Conservation (phyloP, 23 tunicate genomes). For the Halocynthia aurantium region DNA sequence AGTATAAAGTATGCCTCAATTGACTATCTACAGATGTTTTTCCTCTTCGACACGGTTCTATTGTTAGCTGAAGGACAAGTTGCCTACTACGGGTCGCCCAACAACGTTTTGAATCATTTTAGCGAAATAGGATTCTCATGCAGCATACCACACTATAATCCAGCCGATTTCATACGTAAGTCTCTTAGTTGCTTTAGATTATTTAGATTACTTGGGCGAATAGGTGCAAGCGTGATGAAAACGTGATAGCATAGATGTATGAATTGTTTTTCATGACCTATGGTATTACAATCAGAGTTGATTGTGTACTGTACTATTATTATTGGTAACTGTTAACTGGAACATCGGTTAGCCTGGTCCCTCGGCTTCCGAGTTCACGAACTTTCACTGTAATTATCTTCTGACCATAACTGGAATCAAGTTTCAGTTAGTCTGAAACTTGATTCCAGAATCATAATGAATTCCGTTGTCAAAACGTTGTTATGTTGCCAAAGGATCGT, state of each 20-base stretch:
- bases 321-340: not conserved
- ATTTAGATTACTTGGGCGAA: not conserved
- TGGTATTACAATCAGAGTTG: not conserved
- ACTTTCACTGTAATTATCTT: too few relatives aligned
- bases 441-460: too few relatives aligned
- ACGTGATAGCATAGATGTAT: not conserved
- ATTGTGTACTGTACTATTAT: not conserved
- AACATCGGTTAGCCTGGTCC: not conserved
- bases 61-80: slow-evolving; percentile 58
- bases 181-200: not conserved
- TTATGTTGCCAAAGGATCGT: too few relatives aligned
- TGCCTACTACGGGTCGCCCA: slow-evolving; percentile 84
- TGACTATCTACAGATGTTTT: slow-evolving; percentile 56
- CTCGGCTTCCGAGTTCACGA: not conserved
- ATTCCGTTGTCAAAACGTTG: too few relatives aligned
- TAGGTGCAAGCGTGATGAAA: not conserved
- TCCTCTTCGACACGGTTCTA: slow-evolving; percentile 64
- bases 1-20: too few relatives aligned
- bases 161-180: slow-evolving; percentile 92
- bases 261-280: not conserved
- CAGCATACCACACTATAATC: slow-evolving; percentile 69
- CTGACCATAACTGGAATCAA: too few relatives aligned
- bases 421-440: too few relatives aligned
- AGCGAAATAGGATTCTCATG: slow-evolving; percentile 53
- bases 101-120: slow-evolving; percentile 56